phyloP scores from a whole-genome alignment of 2,113 vertebrate species.

The Deroptyus accipitrinus region DNA sequence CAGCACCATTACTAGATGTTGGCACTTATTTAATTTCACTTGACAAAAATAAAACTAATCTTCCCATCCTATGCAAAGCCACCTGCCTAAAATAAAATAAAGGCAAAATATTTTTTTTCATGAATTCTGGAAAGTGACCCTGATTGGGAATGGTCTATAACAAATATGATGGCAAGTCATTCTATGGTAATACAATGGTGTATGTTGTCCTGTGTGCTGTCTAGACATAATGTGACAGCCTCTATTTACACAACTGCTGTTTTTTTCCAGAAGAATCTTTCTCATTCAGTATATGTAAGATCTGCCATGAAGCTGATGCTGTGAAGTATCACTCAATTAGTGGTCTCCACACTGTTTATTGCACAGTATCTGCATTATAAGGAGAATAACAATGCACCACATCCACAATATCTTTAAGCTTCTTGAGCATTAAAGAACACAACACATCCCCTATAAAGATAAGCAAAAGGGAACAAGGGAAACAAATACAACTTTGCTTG shows the following conservation, averaged over 20 bases:
- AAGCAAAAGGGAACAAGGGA: neutral
- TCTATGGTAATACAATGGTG: neutral
- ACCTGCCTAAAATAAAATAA: neutral
- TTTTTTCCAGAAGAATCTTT: neutral
- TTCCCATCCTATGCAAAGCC: accelerated
- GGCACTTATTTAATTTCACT: neutral
- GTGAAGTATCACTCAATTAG: neutral
- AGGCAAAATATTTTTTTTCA: neutral
- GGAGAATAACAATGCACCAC: neutral
- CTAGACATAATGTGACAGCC: neutral
- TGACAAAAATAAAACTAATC: neutral
- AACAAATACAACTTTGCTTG: neutral
- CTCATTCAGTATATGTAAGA: neutral
- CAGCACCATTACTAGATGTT: neutral
- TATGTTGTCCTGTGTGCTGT: neutral
- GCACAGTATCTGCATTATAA: neutral
- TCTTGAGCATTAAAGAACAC: neutral
- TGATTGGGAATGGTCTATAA: neutral
- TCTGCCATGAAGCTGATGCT: neutral
- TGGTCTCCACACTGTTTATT: neutral
- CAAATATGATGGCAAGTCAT: neutral
- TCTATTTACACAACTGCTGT: neutral
- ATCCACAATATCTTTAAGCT: neutral
- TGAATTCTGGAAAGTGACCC: neutral
- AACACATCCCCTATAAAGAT: neutral